phyloP scores from a whole-genome alignment of 2,113 vertebrate genomes.

The Glareola pratincola region DNA sequence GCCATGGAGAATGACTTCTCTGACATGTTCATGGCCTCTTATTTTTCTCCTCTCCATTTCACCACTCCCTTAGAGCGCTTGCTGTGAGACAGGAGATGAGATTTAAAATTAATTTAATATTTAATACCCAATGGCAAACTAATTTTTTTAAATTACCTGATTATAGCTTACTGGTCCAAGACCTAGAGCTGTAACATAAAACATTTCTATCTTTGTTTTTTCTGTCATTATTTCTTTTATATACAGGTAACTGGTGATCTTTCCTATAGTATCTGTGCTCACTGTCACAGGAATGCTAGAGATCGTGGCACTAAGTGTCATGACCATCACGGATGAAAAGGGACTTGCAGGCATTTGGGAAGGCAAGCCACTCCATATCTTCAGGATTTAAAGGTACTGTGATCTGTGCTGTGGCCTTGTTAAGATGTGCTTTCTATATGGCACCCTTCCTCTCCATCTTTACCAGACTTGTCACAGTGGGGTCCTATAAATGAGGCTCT shows the following conservation, averaged over 20 bases:
- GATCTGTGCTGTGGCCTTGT: background rate
- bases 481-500: background rate
- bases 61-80: background rate
- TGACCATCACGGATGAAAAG: slow-evolving; percentile 54
- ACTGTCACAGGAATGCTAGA: slow-evolving; percentile 40
- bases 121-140: background rate
- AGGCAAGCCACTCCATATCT: background rate
- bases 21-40: slow-evolving; percentile 25
- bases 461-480: background rate
- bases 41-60: slow-evolving; percentile 23
- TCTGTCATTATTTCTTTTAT: slow-evolving; percentile 42
- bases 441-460: background rate
- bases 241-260: slow-evolving; percentile 33
- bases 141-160: background rate
- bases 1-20: background rate
- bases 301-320: slow-evolving; percentile 4
- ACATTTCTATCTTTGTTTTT: slow-evolving; percentile 31
- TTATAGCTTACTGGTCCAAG: slow-evolving; percentile 42
- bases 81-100: background rate
- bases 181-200: slow-evolving; percentile 37
- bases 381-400: background rate
- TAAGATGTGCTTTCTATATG: background rate
- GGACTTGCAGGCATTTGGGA: background rate
- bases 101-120: slow-evolving; percentile 3
- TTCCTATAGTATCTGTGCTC: slow-evolving; percentile 32